A percentile compares a stretch with the other conserved stretches of the same genome.
Conservation (phyloP, 2,888 invertebrate genomes). For the Noctua pronuba region DNA sequence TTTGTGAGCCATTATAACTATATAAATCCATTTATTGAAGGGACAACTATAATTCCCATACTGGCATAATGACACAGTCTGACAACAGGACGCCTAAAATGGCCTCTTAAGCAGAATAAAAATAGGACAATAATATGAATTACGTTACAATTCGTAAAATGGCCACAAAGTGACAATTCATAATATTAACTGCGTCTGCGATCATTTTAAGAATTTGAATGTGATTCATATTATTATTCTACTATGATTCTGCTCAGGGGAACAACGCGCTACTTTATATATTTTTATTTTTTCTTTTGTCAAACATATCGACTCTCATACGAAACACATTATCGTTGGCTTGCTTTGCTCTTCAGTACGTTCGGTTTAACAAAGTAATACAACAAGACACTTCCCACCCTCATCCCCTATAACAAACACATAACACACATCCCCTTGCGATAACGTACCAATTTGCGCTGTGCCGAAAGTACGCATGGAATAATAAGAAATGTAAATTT, state of each 20-base stretch:
- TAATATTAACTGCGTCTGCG: no score
- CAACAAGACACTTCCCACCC: constrained; percentile 68
- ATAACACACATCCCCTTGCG: constrained; percentile 59
- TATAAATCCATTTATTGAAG: background rate
- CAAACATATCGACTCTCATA: background rate
- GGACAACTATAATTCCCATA: background rate
- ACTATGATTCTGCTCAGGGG: no score
- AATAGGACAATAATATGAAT: no score
- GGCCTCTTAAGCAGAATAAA: no score
- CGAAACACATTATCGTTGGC: no score
- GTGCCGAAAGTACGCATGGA: constrained; percentile 85
- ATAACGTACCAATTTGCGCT: constrained; percentile 89
- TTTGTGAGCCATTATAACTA: background rate
- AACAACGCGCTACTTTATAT: background rate
- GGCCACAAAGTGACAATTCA: no score
- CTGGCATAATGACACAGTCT: background rate
- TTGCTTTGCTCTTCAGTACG: background rate
- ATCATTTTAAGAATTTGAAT: no score
- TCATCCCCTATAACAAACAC: constrained; percentile 45
- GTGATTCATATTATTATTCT: no score
- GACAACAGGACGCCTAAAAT: no score
- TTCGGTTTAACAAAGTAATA: constrained; percentile 23
- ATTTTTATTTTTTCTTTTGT: no score
- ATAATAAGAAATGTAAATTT: constrained; percentile 88
- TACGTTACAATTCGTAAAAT: no score